A percentile compares a stretch with the other conserved stretches of the same genome.
phyloP scores from a whole-genome alignment of 2,888 invertebrate species.

The Parnassius smintheus region DNA sequence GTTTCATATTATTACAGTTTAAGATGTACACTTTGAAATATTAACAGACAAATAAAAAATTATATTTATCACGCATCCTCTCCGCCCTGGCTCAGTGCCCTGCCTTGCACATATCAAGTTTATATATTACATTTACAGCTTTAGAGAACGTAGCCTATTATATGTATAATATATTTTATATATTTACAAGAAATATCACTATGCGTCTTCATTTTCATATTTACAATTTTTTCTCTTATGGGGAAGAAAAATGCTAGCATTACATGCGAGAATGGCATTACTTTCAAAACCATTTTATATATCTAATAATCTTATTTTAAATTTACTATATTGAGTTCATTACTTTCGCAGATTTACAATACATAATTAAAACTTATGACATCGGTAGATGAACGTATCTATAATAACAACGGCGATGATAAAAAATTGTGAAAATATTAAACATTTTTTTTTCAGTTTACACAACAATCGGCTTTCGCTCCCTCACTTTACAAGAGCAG shows the following conservation, averaged over 20 bases:
- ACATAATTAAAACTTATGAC: not conserved
- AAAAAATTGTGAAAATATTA: not conserved
- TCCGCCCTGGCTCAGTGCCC: constrained; percentile 69
- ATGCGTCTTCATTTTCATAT: constrained; percentile 57
- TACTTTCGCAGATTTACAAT: constrained; percentile 41
- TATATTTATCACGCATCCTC: constrained; percentile 35
- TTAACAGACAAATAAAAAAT: too few relatives aligned
- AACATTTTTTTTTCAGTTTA: constrained; percentile 35
- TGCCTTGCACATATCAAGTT: constrained; percentile 41
- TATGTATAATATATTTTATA: constrained; percentile 35
- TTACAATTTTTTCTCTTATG: constrained; percentile 34
- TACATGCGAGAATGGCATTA: too few relatives aligned
- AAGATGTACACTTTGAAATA: too few relatives aligned
- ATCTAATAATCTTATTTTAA: not conserved
- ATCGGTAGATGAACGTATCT: too few relatives aligned
- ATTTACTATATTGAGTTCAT: constrained; percentile 29
- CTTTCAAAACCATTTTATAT: too few relatives aligned
- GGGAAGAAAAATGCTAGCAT: too few relatives aligned
- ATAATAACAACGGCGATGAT: not conserved
- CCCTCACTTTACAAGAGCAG: constrained; percentile 69
- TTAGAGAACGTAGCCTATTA: constrained; percentile 39
- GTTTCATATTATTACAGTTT: constrained; percentile 2
- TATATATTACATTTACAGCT: not conserved
- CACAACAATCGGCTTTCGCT: constrained; percentile 66
- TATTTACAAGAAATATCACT: constrained; percentile 69